Conservation (phyloP, 2,113 vertebrate species). For the Morone saxatilis region DNA sequence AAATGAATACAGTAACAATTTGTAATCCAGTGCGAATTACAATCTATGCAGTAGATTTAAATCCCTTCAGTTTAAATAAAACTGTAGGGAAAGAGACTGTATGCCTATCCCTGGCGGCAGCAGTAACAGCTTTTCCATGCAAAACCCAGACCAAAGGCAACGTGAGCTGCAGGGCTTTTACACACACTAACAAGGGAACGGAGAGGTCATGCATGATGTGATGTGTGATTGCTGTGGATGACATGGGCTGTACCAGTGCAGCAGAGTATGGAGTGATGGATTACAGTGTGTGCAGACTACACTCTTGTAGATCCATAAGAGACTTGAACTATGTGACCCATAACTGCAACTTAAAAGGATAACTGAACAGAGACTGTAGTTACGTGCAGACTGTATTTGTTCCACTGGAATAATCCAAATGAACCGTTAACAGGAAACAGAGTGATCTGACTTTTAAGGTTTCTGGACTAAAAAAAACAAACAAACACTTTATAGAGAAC, state of each 20-base stretch:
- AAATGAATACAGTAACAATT: too few relatives aligned
- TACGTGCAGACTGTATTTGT: neutral
- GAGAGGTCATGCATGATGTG: constrained; percentile 48
- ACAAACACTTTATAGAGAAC: neutral
- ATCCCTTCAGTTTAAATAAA: neutral
- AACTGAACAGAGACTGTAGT: neutral
- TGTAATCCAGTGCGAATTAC: neutral
- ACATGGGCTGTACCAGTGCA: constrained; percentile 23
- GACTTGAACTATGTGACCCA: constrained; percentile 20
- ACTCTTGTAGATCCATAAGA: constrained; percentile 14
- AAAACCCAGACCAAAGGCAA: constrained; percentile 5
- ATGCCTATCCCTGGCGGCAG: neutral
- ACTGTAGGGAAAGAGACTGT: neutral
- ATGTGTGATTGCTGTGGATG: constrained; percentile 26
- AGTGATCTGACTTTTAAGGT: neutral
- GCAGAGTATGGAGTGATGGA: constrained; percentile 28
- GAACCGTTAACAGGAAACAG: neutral
- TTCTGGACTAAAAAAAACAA: neutral
- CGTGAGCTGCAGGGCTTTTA: constrained; percentile 30
- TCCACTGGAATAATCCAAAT: constrained; percentile 3
- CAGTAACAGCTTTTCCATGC: neutral
- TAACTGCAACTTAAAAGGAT: constrained; percentile 3
- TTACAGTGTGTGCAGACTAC: constrained; percentile 25
- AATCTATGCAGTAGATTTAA: neutral
- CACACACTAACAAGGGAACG: constrained; percentile 22